Conservation (phyloP, 2,113 vertebrate genomes). For the Psephotus haematonotus region DNA sequence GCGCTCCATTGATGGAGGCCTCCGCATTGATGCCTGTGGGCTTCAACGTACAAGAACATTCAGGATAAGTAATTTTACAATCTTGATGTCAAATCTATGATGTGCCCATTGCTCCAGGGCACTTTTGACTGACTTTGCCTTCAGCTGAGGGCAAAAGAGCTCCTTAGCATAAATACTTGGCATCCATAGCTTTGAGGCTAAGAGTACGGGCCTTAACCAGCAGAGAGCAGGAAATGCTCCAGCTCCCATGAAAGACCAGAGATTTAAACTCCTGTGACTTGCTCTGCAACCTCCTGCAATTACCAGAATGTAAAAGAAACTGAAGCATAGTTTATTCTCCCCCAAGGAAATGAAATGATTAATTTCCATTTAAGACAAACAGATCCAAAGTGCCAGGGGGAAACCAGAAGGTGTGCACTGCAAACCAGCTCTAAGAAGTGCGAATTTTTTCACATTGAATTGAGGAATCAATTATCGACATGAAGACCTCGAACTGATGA, state of each 20-base stretch:
- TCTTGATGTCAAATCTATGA: neutral
- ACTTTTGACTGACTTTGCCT: neutral
- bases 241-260: neutral
- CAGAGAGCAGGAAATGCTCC: neutral
- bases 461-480: conserved; percentile 52
- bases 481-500: conserved; percentile 16
- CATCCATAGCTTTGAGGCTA: conserved; percentile 16
- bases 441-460: conserved; percentile 27
- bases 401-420: neutral
- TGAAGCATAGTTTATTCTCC: conserved; percentile 20
- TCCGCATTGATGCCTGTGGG: neutral
- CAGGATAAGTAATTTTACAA: neutral
- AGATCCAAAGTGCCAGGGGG: neutral
- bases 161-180: neutral
- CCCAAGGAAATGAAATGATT: conserved; percentile 47
- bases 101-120: neutral
- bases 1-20: neutral
- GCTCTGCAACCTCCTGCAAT: conserved; percentile 23
- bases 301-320: conserved; percentile 32
- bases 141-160: neutral
- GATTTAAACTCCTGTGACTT: conserved; percentile 17
- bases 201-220: neutral
- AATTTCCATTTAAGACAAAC: conserved; percentile 45
- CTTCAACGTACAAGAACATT: neutral
- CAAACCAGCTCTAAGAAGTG: conserved; percentile 22